Evolutionary conservation across 2,797 vertebrate species (phyloP), one percentile per base, ranked within the genome.

Genomic region (Mormyrus hasselquistii): DNA sequence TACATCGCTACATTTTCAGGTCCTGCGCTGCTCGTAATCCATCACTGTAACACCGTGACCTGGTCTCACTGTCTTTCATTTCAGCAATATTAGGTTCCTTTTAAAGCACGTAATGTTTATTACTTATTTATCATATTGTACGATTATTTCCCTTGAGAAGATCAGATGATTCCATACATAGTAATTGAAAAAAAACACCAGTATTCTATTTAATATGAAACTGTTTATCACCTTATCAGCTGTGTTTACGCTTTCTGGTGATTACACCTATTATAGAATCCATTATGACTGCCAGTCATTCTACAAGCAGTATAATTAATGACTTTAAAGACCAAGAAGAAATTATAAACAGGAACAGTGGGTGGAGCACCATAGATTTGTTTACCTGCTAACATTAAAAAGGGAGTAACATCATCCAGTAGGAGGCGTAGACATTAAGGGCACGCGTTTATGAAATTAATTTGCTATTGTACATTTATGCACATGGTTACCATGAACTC

Each of bases 281-380:
- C 76, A 47, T 82, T 82, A 82, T 82, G 19, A 44, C 76, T 82
- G 19, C 76, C 38, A 47, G 41, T 82, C 76, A 82, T 82, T 82
- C 19, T 9, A 47, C 29, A 38, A 16, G 34, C 69, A 41, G 34
- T 76, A 41, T 76, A 76, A 76, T 76, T 76, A 76, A 76, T 76
- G 69, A 76, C 34, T 76, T 76, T 76, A 41, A 76, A 76, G 69
- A 38, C 14, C 76, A 82, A 82, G 76, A 82, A 82, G 19, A 82
- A 44, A 82, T n/a, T 82, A 82, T 82, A 82, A 82, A 82, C 41
- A 47, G 41, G 8, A 82, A 82, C 19, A 47, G 76, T 82, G 41
- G 76, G 41, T 22, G 76, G 76, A 82, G 41, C 76, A 47, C 41
- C 41, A 47, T 82, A n/a, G 19, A 82, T 82, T 82, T 82, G 41